These are phyloP conservation scores for Penaeus japonicus DNA, from an alignment of 1,140 invertebrate genomes.

Conservation along the genomic window DNA sequence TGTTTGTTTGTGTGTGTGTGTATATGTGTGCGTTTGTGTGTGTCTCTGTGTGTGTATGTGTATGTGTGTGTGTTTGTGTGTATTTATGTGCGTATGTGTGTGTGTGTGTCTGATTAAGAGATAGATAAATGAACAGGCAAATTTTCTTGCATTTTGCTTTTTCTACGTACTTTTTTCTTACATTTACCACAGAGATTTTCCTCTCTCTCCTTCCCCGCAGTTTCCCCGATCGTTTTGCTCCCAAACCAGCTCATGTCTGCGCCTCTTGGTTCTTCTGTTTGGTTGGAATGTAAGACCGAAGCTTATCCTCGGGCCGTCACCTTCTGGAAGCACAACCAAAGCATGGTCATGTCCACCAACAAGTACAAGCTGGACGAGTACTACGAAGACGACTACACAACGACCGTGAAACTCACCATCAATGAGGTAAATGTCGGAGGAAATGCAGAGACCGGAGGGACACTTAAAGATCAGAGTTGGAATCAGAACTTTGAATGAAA, in stretches of 20 bases:
- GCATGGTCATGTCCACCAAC: slow-evolving; percentile 51
- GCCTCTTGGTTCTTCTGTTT: slow-evolving; percentile 79
- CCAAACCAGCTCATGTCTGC: slow-evolving; percentile 83
- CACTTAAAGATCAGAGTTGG: background rate
- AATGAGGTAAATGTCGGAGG: slow-evolving; percentile 9
- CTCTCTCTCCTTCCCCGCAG: slow-evolving; percentile 65
- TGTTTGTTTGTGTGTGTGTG: no score
- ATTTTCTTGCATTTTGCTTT: background rate
- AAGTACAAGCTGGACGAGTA: slow-evolving; percentile 40
- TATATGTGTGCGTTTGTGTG: no score
- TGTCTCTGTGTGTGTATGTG: no score
- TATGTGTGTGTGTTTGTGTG: no score
- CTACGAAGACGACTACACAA: slow-evolving; percentile 47
- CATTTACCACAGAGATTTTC: background rate
- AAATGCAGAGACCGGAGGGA: no score
- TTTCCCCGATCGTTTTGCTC: slow-evolving; percentile 81
- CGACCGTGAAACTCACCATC: slow-evolving; percentile 41
- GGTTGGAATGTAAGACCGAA: slow-evolving; percentile 72
- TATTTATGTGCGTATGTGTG: no score
- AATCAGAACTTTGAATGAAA: background rate
- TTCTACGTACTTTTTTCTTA: background rate
- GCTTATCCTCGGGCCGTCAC: slow-evolving; percentile 43
- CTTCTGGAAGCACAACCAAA: slow-evolving; percentile 52
- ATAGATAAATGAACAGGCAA: no score
- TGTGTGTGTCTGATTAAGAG: no score